These are phyloP conservation scores for Calliopum simillimum DNA, from an alignment of 2,888 invertebrate species.

Conservation along the genomic window DNA sequence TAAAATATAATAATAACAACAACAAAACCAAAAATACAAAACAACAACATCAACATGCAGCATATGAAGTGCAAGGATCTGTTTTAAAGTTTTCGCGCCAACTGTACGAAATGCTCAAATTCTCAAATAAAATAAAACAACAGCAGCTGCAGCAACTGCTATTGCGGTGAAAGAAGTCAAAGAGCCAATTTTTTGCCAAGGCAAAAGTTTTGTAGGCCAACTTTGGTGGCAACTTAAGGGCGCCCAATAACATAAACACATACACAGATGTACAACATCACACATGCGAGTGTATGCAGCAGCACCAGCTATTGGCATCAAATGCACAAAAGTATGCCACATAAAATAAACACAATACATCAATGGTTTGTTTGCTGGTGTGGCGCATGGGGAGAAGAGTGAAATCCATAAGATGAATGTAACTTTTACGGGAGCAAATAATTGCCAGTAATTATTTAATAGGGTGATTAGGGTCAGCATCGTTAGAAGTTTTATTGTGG, in stretches of 20 bases:
- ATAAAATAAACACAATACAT: constrained; percentile 9
- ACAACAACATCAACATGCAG: neutral
- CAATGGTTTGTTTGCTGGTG: constrained; percentile 25
- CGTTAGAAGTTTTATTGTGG: no score
- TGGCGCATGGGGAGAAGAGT: constrained; percentile 9
- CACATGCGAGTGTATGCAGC: neutral
- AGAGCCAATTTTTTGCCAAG: neutral
- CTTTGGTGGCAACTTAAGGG: constrained; percentile 19
- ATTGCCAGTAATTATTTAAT: constrained; percentile 24
- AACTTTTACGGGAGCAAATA: neutral
- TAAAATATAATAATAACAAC: neutral
- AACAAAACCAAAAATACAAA: neutral
- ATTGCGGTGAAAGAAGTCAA: no score
- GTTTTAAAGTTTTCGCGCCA: neutral
- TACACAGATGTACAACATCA: constrained; percentile 28
- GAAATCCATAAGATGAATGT: no score
- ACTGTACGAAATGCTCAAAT: neutral
- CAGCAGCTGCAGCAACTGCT: neutral
- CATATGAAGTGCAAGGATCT: neutral
- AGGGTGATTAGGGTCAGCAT: constrained; percentile 18
- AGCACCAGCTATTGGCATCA: neutral
- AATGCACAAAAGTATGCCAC: constrained; percentile 19
- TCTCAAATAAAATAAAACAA: neutral
- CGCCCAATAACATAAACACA: constrained; percentile 34
- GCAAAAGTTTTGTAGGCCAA: no score